Percentiles rank a stretch among this genome's conserved stretches.
Evolutionary conservation across 2,888 invertebrate species (phyloP).

Genomic region (Stenodera caucasica): DNA sequence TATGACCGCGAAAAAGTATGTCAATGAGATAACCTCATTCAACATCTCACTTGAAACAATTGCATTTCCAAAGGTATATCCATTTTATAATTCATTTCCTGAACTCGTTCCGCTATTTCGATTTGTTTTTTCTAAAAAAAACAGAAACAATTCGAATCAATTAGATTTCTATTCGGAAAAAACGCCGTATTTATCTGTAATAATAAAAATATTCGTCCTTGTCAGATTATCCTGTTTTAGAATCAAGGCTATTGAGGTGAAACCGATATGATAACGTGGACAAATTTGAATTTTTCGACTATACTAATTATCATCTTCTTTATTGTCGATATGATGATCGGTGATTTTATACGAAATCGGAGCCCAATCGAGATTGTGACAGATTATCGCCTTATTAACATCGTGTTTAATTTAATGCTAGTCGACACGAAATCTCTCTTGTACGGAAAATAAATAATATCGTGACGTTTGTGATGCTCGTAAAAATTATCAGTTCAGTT

Average conservation of each 20-base stretch:
- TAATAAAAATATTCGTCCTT: not conserved
- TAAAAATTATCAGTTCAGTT: too few species aligned
- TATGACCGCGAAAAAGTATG: constrained; percentile 48
- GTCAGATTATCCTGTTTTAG: not conserved
- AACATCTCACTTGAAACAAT: constrained; percentile 39
- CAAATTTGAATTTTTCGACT: not conserved
- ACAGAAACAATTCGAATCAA: not conserved
- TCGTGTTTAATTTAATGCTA: not conserved
- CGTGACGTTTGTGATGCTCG: too few species aligned
- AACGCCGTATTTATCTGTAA: not conserved
- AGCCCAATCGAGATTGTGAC: not conserved
- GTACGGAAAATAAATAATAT: too few species aligned
- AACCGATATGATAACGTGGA: not conserved
- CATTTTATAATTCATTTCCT: not conserved
- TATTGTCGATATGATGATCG: not conserved
- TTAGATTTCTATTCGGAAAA: not conserved
- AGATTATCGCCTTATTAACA: not conserved
- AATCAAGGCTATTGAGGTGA: not conserved
- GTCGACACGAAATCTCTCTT: not conserved
- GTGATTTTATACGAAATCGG: not conserved
- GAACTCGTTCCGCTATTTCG: not conserved
- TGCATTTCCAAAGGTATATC: constrained; percentile 15
- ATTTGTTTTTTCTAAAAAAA: too few species aligned
- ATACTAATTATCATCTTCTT: not conserved
- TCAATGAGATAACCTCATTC: constrained; percentile 50